phyloP scores from a whole-genome alignment of 2,888 invertebrate genomes.

The Patella caerulea region DNA sequence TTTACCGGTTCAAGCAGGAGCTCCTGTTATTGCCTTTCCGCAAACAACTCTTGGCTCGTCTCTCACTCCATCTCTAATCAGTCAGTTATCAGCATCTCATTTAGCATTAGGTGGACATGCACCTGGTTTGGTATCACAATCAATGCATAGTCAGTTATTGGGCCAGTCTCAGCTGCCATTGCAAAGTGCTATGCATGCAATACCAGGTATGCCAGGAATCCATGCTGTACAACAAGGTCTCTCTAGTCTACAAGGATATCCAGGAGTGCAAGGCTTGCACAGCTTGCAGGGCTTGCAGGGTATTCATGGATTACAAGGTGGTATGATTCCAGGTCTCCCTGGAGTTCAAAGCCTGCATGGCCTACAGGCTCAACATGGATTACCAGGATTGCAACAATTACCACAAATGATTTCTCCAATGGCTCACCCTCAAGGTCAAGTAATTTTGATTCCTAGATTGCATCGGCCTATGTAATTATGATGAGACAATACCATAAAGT shows the following conservation, averaged over 20 bases:
- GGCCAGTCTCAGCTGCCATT: conserved; percentile 24
- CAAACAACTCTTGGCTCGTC: conserved; percentile 36
- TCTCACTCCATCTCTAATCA: conserved; percentile 25
- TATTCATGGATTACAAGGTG: conserved; percentile 2
- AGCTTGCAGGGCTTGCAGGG: conserved; percentile 12
- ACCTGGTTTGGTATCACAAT: conserved; percentile 21
- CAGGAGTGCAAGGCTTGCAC: background rate
- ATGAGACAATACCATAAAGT: background rate
- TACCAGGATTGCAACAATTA: conserved; percentile 22
- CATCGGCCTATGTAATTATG: conserved; percentile 46
- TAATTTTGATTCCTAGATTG: conserved; percentile 56
- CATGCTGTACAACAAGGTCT: conserved; percentile 32
- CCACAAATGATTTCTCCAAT: conserved; percentile 38
- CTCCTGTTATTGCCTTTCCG: conserved; percentile 57
- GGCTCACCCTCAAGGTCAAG: conserved; percentile 44
- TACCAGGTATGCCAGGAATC: conserved; percentile 33
- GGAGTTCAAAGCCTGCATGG: background rate
- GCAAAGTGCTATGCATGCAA: background rate
- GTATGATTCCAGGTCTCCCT: background rate
- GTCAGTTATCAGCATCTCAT: conserved; percentile 40
- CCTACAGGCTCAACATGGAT: background rate
- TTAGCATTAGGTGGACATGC: conserved; percentile 33
- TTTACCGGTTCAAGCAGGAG: conserved; percentile 58
- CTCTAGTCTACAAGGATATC: conserved; percentile 15
- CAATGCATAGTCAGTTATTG: conserved; percentile 31